Evolutionary conservation across 2,797 vertebrate species (phyloP), one percentile per base, ranked within the genome.

Genomic region (Anabas testudineus): DNA sequence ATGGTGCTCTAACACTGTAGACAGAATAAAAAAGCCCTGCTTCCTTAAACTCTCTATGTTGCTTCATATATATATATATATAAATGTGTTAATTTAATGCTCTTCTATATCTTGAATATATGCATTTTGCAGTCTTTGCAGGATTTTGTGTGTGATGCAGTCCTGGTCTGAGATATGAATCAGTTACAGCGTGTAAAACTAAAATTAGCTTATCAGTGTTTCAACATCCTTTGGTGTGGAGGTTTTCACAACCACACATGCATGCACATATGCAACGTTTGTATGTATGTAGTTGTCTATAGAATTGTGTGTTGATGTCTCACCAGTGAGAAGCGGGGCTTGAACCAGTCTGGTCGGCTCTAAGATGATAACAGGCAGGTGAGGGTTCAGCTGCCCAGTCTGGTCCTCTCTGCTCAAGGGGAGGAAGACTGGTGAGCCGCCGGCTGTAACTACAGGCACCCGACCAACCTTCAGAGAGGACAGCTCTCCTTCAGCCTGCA

Each of bases 361-460:
- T 74, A 99, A 93, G 87, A 99, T 97, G 86, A 99, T 95, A 71
- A 99, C 86, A 0, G 96, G 96, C 83, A 98, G 91, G 63, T 94
- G 92, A 22, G 94, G 88, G 42, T 94, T 90, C 47, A 96, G 79
- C 39, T 95, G 55, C 2, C 91, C 88, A 1, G 93, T 90, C 36
- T 94, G 85, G 66, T 98, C 96, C 73, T 99, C 96, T 85, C 97
- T 88, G 80, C 92, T 83, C 24, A 95, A 71, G 4, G 96, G 94
- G 42, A 98, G 83, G 86, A 96, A 96, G 67, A 97, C 87, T 3
- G 91, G 88, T 0, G 95, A 86, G 24, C 91, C 91, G 0, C 94
- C 79, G 3, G 90, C 77, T 18, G 91, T 69, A 0, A 96, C 86
- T 64, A 96, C 74, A 0, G 94, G 90, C 46, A 92, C 66, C 64